Evolutionary conservation across 53 echinoderm and acorn worm species (phyloP).

Genomic region (Antedon mediterranea): DNA sequence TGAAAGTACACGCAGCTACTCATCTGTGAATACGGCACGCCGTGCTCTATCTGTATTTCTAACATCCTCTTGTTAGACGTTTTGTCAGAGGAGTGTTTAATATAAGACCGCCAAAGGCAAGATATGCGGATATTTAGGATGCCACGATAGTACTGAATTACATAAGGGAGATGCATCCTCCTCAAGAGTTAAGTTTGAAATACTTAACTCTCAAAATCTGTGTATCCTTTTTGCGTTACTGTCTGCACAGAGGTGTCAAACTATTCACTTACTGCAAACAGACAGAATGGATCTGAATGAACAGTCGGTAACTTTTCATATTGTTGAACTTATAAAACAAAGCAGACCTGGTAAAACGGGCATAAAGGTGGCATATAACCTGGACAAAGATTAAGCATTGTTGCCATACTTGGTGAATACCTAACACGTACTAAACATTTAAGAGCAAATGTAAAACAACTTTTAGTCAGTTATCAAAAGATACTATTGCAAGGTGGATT

Average conservation of each 20-base stretch:
- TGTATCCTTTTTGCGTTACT: slow-evolving; percentile 1
- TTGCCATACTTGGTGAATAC: background rate
- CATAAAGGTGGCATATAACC: background rate
- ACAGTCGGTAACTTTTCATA: background rate
- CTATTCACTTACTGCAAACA: slow-evolving; percentile 1
- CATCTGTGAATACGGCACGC: slow-evolving; percentile 24
- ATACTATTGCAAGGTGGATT: slow-evolving; percentile 9
- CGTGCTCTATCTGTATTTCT: background rate
- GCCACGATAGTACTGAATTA: slow-evolving; percentile 8
- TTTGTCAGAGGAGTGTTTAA: slow-evolving; percentile 30
- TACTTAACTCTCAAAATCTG: slow-evolving; percentile 2
- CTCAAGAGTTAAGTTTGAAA: background rate
- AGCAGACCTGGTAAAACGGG: background rate
- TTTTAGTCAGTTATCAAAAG: background rate
- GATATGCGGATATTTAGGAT: slow-evolving; percentile 27
- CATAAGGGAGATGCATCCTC: background rate
- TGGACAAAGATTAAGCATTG: background rate
- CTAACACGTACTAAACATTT: background rate
- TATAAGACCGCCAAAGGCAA: slow-evolving; percentile 15
- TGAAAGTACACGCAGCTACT: slow-evolving; percentile 7
- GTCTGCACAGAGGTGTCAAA: slow-evolving; percentile 15
- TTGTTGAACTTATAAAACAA: background rate
- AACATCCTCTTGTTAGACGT: slow-evolving; percentile 18
- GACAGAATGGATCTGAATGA: background rate
- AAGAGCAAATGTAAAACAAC: background rate